Conservation (phyloP, 30 jellyfish, hydroid and myxozoan species). For the Turritopsis dohrnii region DNA sequence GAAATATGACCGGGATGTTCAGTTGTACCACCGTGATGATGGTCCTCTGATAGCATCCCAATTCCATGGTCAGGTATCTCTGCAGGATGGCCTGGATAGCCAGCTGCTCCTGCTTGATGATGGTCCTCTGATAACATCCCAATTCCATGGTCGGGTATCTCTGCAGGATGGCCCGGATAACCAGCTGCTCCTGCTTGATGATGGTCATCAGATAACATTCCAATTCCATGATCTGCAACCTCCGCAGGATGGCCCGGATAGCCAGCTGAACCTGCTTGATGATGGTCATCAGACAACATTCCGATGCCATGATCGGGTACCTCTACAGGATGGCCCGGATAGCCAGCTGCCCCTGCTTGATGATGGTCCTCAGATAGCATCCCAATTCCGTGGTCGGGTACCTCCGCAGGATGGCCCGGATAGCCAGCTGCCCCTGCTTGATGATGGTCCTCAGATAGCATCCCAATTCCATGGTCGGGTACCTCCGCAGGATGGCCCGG, state of each 20-base stretch:
- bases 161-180: constrained; percentile 2
- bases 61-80: not conserved
- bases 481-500: not conserved
- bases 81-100: not conserved
- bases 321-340: not conserved
- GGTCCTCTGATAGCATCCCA: constrained; percentile 7
- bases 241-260: not conserved
- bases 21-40: constrained; percentile 6
- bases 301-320: not conserved
- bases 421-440: not conserved
- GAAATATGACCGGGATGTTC: constrained; percentile 2
- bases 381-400: not conserved
- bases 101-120: not conserved
- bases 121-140: constrained; percentile 15
- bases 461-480: not conserved
- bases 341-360: not conserved
- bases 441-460: constrained; percentile 16
- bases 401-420: not conserved
- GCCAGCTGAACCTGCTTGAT: not conserved
- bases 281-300: constrained; percentile 8
- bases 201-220: constrained; percentile 3
- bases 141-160: not conserved
- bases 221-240: not conserved
- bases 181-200: not conserved
- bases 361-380: constrained; percentile 15